Percentiles rank a stretch among this genome's conserved stretches.
Evolutionary conservation across 2,888 invertebrate species (phyloP).

Genomic region (Phalangium opilio): DNA sequence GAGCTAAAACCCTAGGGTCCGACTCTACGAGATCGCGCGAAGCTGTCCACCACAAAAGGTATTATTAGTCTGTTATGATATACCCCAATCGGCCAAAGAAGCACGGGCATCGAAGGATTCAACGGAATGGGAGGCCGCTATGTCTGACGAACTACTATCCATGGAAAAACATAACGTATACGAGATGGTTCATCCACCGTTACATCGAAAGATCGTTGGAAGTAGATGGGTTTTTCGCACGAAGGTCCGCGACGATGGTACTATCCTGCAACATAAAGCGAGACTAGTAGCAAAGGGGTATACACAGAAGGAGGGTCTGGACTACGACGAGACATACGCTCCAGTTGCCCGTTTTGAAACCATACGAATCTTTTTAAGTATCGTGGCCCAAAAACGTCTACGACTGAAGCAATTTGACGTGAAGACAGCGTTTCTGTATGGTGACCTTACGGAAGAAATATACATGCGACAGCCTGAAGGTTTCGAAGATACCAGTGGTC

Average conservation of each 20-base stretch:
- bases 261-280: slow-evolving; percentile 30
- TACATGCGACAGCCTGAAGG: slow-evolving; percentile 5
- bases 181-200: background rate
- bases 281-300: slow-evolving; percentile 19
- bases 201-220: background rate
- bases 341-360: slow-evolving; percentile 12
- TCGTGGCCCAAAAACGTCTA: slow-evolving; percentile 8
- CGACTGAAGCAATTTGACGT: slow-evolving; percentile 17
- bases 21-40: no score
- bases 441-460: slow-evolving; percentile 6
- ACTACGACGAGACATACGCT: slow-evolving; percentile 19
- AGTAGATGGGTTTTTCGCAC: background rate
- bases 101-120: background rate
- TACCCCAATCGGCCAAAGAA: background rate
- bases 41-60: background rate
- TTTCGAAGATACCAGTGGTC: slow-evolving; percentile 3
- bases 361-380: slow-evolving; percentile 10
- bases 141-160: slow-evolving; percentile 1
- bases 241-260: slow-evolving; percentile 4
- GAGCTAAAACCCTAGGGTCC: no score
- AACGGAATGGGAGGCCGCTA: background rate
- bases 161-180: background rate
- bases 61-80: background rate
- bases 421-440: slow-evolving; percentile 19
- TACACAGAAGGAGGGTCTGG: slow-evolving; percentile 13